Percentiles rank a stretch among this genome's conserved stretches.
phyloP scores from a whole-genome alignment of 1,140 invertebrate species.

The Drosophila ohnishii region DNA sequence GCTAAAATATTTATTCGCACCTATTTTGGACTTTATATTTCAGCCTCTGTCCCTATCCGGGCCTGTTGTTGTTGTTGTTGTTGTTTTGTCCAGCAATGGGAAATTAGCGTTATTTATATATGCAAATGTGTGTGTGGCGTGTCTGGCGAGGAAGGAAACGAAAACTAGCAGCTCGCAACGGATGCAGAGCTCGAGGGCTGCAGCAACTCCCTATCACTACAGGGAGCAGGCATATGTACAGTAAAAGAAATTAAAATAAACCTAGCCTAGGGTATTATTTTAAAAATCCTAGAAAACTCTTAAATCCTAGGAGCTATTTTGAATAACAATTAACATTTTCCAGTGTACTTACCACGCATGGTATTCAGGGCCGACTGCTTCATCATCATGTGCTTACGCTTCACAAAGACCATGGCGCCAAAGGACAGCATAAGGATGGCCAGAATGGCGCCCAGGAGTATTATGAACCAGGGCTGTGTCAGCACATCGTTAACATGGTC shows the following conservation, averaged over 20 bases:
- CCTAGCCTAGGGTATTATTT: too few species aligned
- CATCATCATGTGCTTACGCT: slow-evolving; percentile 83
- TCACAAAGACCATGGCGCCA: slow-evolving; percentile 86
- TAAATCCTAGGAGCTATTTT: too few species aligned
- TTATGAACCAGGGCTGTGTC: slow-evolving; percentile 90
- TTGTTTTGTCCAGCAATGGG: slow-evolving; percentile 55
- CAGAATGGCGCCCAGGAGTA: slow-evolving; percentile 87
- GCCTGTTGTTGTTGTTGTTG: slow-evolving; percentile 29
- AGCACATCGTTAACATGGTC: slow-evolving; percentile 84
- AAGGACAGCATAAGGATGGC: slow-evolving; percentile 88
- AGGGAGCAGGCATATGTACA: neutral
- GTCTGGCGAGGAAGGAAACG: slow-evolving; percentile 63
- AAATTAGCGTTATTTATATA: slow-evolving; percentile 80
- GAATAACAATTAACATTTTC: too few species aligned
- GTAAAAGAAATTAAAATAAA: neutral
- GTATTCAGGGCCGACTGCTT: slow-evolving; percentile 81
- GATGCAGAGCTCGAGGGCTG: slow-evolving; percentile 46
- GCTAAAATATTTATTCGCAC: slow-evolving; percentile 81
- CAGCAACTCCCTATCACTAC: neutral
- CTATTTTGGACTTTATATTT: slow-evolving; percentile 50
- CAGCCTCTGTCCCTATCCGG: neutral
- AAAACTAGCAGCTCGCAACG: slow-evolving; percentile 62
- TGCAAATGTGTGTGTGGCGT: slow-evolving; percentile 62
- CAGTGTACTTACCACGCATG: slow-evolving; percentile 76
- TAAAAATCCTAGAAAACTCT: neutral